Base-by-base conservation (phyloP, 2,113 vertebrate species). In the Melanerpes aurifrons region DNA sequence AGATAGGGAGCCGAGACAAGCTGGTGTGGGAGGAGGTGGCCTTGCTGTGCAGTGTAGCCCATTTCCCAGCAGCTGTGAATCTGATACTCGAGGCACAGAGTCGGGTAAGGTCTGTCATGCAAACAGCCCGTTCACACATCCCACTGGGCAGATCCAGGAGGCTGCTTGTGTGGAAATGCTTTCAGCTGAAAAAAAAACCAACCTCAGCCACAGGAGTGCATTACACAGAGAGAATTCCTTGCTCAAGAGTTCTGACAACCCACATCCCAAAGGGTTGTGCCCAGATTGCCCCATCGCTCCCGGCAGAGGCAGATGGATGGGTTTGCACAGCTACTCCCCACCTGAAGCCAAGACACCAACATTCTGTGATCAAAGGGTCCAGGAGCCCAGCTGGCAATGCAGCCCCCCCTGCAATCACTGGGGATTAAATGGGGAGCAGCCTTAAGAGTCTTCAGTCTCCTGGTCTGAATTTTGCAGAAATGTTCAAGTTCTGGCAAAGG, bases 1-100 rank as follows among this genome's bases (percentile, higher is more conserved):
- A 90, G 87, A 79, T 85, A 8, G 58, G 43, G 61, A 87, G 77
- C 3, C 2, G 13, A 95, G 89, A 91, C 64, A 58, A 69, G 26
- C 31, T 40, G 28, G 21, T 17, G 50, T n/a, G 77, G 56, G 67
- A 76, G 57, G 77, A 62, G 31, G 8, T 10, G 73, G 80, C 82
- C 84, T 57, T 5, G 4, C 63, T 35, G 73, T 21, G 45, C 59
- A 4, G 1, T 1, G 12, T 15, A 32, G 53, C 31, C 54, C 20
- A 19, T 66, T 90, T 90, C 80, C 79, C 73, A 10, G 56, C 71
- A 68, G 85, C 59, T 75, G 57, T 14, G 47, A 45, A 63, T n/a
- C 50, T 9, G 17, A 67, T 58, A 72, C 2, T 62, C 58, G 14
- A 17, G 14, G 57, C 53, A 61, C 6, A 17, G 37, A 11, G 21